A percentile compares a stretch with the other conserved stretches of the same genome.
These are phyloP conservation scores for Cyanistes caeruleus DNA, from an alignment of 2,113 vertebrate species.

Conservation along the genomic window DNA sequence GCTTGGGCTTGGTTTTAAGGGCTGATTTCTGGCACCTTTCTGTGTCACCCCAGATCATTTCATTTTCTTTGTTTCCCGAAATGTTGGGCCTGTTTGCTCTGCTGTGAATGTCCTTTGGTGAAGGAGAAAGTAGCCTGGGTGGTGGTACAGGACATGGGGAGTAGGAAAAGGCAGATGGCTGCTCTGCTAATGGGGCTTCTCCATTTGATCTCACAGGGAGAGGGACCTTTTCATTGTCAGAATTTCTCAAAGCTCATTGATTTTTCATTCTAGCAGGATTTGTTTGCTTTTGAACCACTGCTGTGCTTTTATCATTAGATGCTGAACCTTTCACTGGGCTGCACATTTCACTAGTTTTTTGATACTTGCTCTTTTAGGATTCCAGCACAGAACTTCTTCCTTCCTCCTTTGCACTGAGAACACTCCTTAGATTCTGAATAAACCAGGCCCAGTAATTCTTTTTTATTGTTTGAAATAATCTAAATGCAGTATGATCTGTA, in stretches of 20 bases:
- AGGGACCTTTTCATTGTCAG: conserved; percentile 51
- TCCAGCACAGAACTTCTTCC: conserved; percentile 23
- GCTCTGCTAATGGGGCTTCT: conserved; percentile 61
- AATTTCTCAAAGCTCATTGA: conserved; percentile 68
- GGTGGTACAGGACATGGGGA: not conserved
- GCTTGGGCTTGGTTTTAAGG: not conserved
- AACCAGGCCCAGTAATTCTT: not conserved
- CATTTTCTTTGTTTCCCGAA: not conserved
- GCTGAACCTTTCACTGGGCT: conserved; percentile 59
- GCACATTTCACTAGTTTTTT: conserved; percentile 44
- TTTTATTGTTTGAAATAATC: not conserved
- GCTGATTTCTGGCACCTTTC: not conserved
- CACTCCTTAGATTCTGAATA: not conserved
- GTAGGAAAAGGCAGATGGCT: conserved; percentile 65
- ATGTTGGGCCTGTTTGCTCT: not conserved
- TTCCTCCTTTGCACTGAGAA: not conserved
- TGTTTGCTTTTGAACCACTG: conserved; percentile 62
- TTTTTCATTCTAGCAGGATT: conserved; percentile 69
- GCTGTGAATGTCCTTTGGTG: not conserved
- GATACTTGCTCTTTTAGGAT: conserved; percentile 25
- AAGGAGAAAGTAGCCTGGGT: not conserved
- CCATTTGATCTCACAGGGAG: conserved; percentile 50
- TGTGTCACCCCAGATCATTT: not conserved
- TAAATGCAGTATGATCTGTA: not conserved
- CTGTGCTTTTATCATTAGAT: conserved; percentile 55